Base-by-base conservation (phyloP, 2,113 vertebrate genomes). In the Hiodon alosoides region DNA sequence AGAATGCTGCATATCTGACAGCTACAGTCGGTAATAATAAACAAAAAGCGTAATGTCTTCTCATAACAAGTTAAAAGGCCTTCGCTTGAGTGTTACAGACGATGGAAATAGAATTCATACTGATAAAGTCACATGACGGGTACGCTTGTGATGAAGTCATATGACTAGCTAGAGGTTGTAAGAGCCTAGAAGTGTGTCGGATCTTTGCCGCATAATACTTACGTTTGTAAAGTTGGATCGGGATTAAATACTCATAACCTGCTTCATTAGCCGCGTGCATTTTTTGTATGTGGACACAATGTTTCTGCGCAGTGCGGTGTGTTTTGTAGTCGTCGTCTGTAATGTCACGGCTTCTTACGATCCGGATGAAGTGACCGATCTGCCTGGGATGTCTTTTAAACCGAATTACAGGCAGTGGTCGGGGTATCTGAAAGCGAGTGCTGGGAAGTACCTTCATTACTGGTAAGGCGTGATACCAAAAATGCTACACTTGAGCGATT, bases 321-420 rank as follows among this genome's bases (percentile, higher is more conserved):
- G 16, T 76, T 46, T 80, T 48, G n/a, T 81, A 1, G 31, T 51
- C 31, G 31, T 61, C 9, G 8, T 65, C 46, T 51, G 73, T 16
- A 11, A 8, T 46, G 14, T 5, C 48, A 70, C 68, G 76, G 86
- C 85, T 54, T 77, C 85, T 59, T 90, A 90, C 14, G 76, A 71
- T 14, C 87, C 89, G 0, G 91, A 92, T 31, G 89, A 90, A 75
- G 89, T 92, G 13, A 77, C 57, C 0, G 1, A 78, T 4, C 79
- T 92, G 2, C 91, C 91, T 0, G 91, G 91, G 0, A 87, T 90
- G 87, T 74, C 13, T 58, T 90, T 90, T 76, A 87, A 83, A 73
- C 83, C 86, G 1, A 86, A 79, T 76, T 92, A 86, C 59, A 79
- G 67, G 2, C 91, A 92, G 72, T 92, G 90, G 90, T 92, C 91